Conservation (phyloP, 2,113 vertebrate species). For the Parus major region DNA sequence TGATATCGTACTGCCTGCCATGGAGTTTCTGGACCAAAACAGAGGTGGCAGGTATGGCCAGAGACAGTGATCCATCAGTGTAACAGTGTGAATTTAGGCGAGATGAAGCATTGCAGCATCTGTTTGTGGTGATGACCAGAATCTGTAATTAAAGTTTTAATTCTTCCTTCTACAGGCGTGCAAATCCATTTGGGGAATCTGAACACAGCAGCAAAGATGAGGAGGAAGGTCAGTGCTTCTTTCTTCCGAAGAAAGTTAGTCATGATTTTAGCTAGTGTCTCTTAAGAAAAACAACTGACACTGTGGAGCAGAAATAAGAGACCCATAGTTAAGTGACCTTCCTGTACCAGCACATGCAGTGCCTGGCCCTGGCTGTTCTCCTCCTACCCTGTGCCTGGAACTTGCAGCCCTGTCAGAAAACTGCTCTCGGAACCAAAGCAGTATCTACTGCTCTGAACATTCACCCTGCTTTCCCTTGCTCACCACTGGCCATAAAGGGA, state of each 20-base stretch:
- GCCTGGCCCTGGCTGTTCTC: not conserved
- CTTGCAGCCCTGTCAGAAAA: not conserved
- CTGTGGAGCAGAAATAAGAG: not conserved
- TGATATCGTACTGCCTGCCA: conserved; percentile 91
- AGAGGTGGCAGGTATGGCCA: conserved; percentile 81
- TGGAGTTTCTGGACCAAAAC: conserved; percentile 94
- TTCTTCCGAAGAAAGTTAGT: not conserved
- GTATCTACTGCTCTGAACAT: not conserved
- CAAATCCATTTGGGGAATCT: conserved; percentile 93
- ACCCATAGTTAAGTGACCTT: not conserved
- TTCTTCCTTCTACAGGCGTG: conserved; percentile 78
- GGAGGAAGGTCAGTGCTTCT: conserved; percentile 81
- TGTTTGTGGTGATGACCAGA: not conserved
- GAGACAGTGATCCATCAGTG: not conserved
- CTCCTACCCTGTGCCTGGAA: not conserved
- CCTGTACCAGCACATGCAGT: not conserved
- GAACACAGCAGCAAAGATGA: conserved; percentile 81
- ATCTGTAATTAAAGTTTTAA: not conserved
- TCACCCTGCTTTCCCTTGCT: not conserved
- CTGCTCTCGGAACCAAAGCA: not conserved
- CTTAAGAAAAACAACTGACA: not conserved
- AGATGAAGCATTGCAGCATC: not conserved
- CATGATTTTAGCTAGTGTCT: not conserved
- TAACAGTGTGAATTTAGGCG: not conserved
- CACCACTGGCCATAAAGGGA: not conserved